Evolutionary conservation across 2,113 vertebrate genomes (phyloP).

Genomic region (Macaca mulatta): DNA sequence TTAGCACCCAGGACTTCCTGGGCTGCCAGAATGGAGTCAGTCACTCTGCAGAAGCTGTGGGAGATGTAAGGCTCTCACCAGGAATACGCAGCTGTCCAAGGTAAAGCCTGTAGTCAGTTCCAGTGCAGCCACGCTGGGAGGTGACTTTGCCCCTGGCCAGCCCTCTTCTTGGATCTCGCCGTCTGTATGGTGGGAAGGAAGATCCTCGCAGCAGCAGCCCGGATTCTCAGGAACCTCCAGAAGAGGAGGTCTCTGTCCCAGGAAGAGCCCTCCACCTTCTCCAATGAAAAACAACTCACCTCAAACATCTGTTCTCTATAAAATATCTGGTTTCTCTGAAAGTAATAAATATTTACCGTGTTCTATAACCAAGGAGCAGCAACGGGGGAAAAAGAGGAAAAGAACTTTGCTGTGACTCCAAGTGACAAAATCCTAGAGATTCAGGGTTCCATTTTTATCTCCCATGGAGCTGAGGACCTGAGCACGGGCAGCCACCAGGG

Average conservation of each 20-base stretch:
- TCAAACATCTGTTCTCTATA: conserved; percentile 74
- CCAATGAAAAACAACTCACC: conserved; percentile 72
- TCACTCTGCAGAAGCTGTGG: neutral
- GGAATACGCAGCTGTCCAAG: neutral
- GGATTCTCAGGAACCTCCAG: neutral
- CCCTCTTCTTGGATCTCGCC: neutral
- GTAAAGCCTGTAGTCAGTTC: neutral
- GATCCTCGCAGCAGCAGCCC: neutral
- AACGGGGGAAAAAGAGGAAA: conserved; percentile 47
- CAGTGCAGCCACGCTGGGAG: neutral
- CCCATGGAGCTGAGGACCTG: neutral
- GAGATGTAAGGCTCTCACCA: neutral
- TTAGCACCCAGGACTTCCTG: neutral
- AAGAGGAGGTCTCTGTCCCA: neutral
- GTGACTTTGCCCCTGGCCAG: neutral
- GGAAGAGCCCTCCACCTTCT: conserved; percentile 61
- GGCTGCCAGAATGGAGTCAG: neutral
- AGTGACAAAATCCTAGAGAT: conserved; percentile 74
- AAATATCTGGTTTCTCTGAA: conserved; percentile 85
- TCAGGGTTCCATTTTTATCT: conserved; percentile 73
- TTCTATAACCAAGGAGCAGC: conserved; percentile 83
- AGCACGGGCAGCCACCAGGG: conserved; percentile 38
- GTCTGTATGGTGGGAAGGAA: neutral
- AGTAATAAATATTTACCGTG: conserved; percentile 87
- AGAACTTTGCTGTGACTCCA: conserved; percentile 74